phyloP scores from a whole-genome alignment of 2,888 invertebrate species.

The Pardosa pseudoannulata region DNA sequence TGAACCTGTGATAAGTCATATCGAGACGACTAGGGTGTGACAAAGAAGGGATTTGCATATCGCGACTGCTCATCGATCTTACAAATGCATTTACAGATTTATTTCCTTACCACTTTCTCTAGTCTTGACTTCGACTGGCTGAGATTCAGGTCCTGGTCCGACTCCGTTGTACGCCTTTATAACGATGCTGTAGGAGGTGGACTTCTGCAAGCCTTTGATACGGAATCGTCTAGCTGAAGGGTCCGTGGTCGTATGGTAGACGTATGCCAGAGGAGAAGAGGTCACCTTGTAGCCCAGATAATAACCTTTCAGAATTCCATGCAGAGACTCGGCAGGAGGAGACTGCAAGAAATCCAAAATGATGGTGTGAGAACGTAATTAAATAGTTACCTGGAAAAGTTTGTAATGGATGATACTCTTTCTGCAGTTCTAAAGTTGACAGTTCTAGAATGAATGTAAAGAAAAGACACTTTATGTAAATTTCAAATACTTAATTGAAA shows the following conservation, averaged over 20 bases:
- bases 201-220: slow-evolving; percentile 68
- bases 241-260: slow-evolving; percentile 61
- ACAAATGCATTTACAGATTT: no score
- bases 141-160: slow-evolving; percentile 65
- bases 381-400: no score
- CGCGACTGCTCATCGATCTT: no score
- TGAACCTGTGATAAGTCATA: no score
- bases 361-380: no score
- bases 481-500: no score
- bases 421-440: no score
- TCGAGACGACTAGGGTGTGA: no score
- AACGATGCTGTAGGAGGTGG: slow-evolving; percentile 59
- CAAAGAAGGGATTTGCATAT: no score
- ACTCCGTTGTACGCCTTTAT: slow-evolving; percentile 66
- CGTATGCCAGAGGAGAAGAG: slow-evolving; percentile 55
- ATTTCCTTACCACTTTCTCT: slow-evolving; percentile 64
- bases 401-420: no score
- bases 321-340: slow-evolving; percentile 60
- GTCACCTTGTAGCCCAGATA: slow-evolving; percentile 66
- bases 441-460: no score
- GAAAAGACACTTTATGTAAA: no score
- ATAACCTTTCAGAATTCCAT: slow-evolving; percentile 67
- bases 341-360: slow-evolving; percentile 33
- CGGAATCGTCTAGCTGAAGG: slow-evolving; percentile 42
- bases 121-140: slow-evolving; percentile 60